Base-by-base conservation (phyloP, 2,888 invertebrate species). In the Coenonympha glycerion region DNA sequence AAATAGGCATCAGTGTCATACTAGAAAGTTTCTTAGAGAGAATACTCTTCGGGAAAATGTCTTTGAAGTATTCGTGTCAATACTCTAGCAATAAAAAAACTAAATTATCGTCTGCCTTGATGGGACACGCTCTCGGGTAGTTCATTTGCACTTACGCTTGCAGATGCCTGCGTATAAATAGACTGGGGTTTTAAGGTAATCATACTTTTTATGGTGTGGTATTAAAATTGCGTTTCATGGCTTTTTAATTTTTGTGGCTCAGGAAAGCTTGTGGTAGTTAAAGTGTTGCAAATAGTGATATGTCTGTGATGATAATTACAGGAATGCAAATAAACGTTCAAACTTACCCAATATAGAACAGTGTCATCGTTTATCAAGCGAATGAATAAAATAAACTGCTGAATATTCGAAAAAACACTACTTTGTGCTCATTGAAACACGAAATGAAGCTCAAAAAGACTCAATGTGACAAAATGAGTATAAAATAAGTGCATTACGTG, bases 141-240 rank as follows among this genome's bases (percentile, higher is more conserved):
- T 39, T 3, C 39, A 24, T 24, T 39, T 24, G 39, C 39, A 24
- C 39, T 39, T 15, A 16, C 39, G 39, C 24, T 15, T 24, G 37
- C 8, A 24, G 9, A 24, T 39, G 3, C 39, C 26, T 18, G 47
- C 13, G 26, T 41, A 48, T 41, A 41, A 48, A 48, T 48, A 48
- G 40, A 39, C 15, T 16, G 31, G 11, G 39, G 1, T 21, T 37
- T 24, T 39, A 24, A 24, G 39, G 39, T 39, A 24, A 24, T 39
- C 37, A 39, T 13, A 39, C 11, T 19, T 13, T 36, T 13, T 39
- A 21, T 16, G 18, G 15, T 3, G 9, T 8, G 2, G 24, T 24
- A 39, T 39, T 39, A 39, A 13, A n/a, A 13, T 13, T 13, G 22
- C 11, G n/a, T n/a, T 18, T 21, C 1, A 21, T 21, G 18, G 9